Percentiles rank a stretch among this genome's conserved stretches.
phyloP scores from a whole-genome alignment of 2,113 vertebrate genomes.

The Sceloporus tristichus region DNA sequence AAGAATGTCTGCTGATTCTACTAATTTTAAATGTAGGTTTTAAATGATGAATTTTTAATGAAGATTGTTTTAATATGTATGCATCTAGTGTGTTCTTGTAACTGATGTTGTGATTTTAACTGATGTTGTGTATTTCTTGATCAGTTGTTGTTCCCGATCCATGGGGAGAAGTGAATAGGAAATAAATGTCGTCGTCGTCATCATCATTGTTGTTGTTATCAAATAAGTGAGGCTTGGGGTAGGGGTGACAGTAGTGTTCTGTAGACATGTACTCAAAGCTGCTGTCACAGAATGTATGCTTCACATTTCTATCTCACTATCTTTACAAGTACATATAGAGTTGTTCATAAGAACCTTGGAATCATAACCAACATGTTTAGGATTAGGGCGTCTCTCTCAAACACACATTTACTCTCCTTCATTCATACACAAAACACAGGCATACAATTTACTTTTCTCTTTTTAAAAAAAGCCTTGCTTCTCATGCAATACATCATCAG shows the following conservation, averaged over 20 bases:
- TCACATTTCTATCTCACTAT: background rate
- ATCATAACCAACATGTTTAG: background rate
- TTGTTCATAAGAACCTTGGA: background rate
- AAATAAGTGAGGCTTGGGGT: no score
- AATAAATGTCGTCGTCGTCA: no score
- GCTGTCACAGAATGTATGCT: background rate
- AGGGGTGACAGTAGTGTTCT: background rate
- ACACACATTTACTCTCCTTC: background rate
- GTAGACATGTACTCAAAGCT: background rate
- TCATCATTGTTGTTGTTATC: no score
- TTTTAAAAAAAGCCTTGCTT: constrained; percentile 31
- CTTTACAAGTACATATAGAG: background rate
- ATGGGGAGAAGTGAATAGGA: no score
- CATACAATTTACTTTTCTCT: background rate
- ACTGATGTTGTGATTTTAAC: no score
- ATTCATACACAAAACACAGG: background rate
- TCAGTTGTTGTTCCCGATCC: no score
- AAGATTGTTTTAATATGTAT: no score
- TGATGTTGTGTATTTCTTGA: no score
- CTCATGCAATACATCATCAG: constrained; percentile 60
- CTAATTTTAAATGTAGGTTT: no score
- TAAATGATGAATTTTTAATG: no score
- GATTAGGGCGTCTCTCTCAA: background rate
- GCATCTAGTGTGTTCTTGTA: no score
- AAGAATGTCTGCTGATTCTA: background rate